Conservation (phyloP, 1,140 invertebrate species). For the Eumeta japonica region DNA sequence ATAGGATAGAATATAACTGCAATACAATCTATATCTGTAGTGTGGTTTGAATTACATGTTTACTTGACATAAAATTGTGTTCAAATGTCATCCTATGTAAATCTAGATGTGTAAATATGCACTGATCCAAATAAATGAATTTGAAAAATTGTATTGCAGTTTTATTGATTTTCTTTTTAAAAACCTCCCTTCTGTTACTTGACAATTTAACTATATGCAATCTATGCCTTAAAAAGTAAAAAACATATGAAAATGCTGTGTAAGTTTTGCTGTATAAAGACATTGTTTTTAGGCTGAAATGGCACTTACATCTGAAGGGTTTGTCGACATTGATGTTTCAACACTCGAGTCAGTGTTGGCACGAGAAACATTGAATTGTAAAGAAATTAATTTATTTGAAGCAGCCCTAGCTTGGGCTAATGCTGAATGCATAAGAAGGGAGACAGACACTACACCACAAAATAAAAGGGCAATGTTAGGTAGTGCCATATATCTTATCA, state of each 20-base stretch:
- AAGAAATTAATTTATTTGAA: constrained; percentile 86
- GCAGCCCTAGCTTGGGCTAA: constrained; percentile 87
- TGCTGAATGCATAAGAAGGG: constrained; percentile 78
- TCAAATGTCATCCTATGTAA: too few species aligned
- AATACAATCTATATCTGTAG: constrained; percentile 46
- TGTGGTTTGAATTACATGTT: constrained; percentile 28
- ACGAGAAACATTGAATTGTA: constrained; percentile 87
- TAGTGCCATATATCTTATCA: constrained; percentile 78
- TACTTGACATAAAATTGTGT: constrained; percentile 23
- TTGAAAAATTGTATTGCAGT: constrained; percentile 58
- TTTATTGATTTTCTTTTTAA: constrained; percentile 38
- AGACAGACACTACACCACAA: constrained; percentile 71
- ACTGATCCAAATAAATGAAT: constrained; percentile 45
- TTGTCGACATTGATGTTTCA: constrained; percentile 87
- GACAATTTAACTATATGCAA: too few species aligned
- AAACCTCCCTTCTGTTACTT: constrained; percentile 24
- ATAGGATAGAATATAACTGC: constrained; percentile 27
- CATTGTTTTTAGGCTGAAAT: constrained; percentile 88
- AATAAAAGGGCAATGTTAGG: constrained; percentile 75
- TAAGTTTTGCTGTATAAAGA: too few species aligned
- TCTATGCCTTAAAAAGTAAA: too few species aligned
- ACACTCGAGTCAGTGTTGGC: constrained; percentile 85
- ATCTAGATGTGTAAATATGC: too few species aligned
- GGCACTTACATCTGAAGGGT: constrained; percentile 89
- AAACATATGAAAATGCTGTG: too few species aligned